Percentiles rank a stretch among this genome's conserved stretches.
Evolutionary conservation across 1,140 invertebrate genomes (phyloP).

Genomic region (Apolygus lucorum): DNA sequence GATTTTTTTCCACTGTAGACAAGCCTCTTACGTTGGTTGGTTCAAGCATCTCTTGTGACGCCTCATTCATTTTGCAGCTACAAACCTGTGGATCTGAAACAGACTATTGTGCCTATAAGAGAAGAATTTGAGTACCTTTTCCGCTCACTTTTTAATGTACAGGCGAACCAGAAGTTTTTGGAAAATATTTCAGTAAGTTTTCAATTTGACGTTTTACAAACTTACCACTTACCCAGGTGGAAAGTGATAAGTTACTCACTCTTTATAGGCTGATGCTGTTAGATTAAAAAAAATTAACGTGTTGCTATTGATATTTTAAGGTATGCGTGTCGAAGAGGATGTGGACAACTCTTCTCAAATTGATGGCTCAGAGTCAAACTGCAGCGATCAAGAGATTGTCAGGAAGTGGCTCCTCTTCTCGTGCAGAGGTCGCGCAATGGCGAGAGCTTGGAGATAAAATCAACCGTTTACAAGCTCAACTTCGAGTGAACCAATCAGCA

Average conservation of each 20-base stretch:
- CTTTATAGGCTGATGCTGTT: neutral
- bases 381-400: constrained; percentile 54
- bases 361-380: constrained; percentile 67
- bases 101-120: constrained; percentile 68
- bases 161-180: constrained; percentile 79
- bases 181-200: constrained; percentile 47
- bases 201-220: neutral
- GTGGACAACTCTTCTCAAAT: constrained; percentile 59
- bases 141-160: constrained; percentile 61
- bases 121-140: constrained; percentile 83
- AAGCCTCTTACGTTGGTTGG: too few relatives aligned
- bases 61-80: constrained; percentile 48
- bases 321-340: constrained; percentile 59
- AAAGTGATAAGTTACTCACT: too few relatives aligned
- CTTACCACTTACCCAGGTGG: too few relatives aligned
- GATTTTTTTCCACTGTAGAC: too few relatives aligned
- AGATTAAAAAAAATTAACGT: neutral
- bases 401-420: constrained; percentile 11
- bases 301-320: too few relatives aligned
- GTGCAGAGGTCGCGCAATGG: constrained; percentile 41
- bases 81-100: constrained; percentile 88
- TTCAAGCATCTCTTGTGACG: too few relatives aligned
- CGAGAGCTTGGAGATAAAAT: constrained; percentile 56
- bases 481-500: constrained; percentile 54
- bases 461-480: constrained; percentile 56